phyloP scores from a whole-genome alignment of 2,888 invertebrate genomes.

The Automeris io region DNA sequence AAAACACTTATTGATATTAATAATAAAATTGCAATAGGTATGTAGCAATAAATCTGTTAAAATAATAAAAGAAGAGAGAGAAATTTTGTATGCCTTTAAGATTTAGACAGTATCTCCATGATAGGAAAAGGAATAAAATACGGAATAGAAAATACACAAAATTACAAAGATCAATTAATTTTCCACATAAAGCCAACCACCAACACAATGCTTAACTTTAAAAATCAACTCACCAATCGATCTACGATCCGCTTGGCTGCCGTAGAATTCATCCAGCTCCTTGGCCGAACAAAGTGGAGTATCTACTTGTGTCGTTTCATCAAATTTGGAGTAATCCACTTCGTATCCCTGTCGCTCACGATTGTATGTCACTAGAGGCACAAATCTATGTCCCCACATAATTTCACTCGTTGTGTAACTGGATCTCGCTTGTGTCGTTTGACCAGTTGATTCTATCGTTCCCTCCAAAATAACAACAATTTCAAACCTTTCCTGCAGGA shows the following conservation, averaged over 20 bases:
- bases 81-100: too few relatives aligned
- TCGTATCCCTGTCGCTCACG: slow-evolving; percentile 85
- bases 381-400: slow-evolving; percentile 88
- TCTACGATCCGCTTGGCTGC: slow-evolving; percentile 73
- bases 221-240: slow-evolving; percentile 70
- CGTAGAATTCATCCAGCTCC: slow-evolving; percentile 80
- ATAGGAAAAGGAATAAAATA: too few relatives aligned
- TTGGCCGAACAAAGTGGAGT: slow-evolving; percentile 86
- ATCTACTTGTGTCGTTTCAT: slow-evolving; percentile 86
- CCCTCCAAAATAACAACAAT: slow-evolving; percentile 90
- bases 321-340: slow-evolving; percentile 89
- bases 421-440: slow-evolving; percentile 84
- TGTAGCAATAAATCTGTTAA: too few relatives aligned
- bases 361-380: slow-evolving; percentile 84
- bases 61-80: too few relatives aligned
- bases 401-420: slow-evolving; percentile 88
- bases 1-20: too few relatives aligned
- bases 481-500: slow-evolving; percentile 88
- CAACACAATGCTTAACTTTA: slow-evolving; percentile 36
- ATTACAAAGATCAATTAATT: too few relatives aligned
- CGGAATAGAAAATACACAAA: too few relatives aligned
- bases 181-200: slow-evolving; percentile 40
- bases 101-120: too few relatives aligned
- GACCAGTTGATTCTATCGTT: slow-evolving; percentile 88
- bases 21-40: too few relatives aligned